Evolutionary conservation across 1,140 invertebrate genomes (phyloP), one percentile per base, ranked within the genome.

Genomic region (Drosophila dunni): DNA sequence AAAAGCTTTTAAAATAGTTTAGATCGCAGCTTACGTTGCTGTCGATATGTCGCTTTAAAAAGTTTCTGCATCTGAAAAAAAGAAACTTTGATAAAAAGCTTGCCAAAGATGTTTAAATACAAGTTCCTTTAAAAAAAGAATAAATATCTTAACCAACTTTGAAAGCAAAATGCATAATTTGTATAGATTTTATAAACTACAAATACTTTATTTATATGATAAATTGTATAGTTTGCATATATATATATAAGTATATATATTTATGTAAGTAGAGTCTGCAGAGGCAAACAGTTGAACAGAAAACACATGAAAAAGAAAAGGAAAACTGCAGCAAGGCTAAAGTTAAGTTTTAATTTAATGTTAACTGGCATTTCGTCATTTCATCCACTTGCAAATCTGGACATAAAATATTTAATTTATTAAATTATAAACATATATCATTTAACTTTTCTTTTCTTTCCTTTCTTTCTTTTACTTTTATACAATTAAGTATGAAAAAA

Each of bases 191-290:
- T 82, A 79, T 73, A 70, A 75, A 76, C 82, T 86, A 86, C 75
- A 88, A 86, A 82, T 82, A 86, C 76, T 84, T 84, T 85, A 86
- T 85, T 62, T 74, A 74, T 74, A 85, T 84, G 75, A 79, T 85
- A 78, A 85, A 78, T 81, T 81, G 75, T 86, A 81, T 75, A 80
- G 68, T 53, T 85, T 84, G 81, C 78, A 15, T 68, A 42, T 13
- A 29, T 29, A 29, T 29, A 29, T 29, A 29, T 29, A 20, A 20
- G 17, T 20, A 29, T 29, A 29, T 29, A 29, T 29, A 29, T 29
- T 29, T 29, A 29, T 29, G 24, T 29, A 29, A 29, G 24, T 29
- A 81, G 62, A 78, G 70, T 74, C 51, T 67, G 64, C 70, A 72
- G 29, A 72, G 65, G 76, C 48, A 81, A 78, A 61, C 42, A 57